phyloP scores from a whole-genome alignment of 2,113 vertebrate species.

The Eleginops maclovinus region DNA sequence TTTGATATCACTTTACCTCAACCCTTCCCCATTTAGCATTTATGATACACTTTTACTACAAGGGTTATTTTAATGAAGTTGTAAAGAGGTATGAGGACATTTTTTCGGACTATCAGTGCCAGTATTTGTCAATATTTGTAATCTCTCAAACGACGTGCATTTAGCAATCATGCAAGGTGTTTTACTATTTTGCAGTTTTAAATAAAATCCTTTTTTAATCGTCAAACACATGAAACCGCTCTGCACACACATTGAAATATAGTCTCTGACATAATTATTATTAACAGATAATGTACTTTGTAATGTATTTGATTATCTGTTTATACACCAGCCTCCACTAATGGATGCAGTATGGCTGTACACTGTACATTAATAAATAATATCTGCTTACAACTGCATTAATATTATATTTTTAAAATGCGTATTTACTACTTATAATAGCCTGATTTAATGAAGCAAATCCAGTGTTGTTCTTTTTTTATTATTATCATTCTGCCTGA shows the following conservation, averaged over 20 bases:
- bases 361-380: background rate
- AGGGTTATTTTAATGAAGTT: background rate
- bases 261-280: too few relatives aligned
- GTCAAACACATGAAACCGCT: too few relatives aligned
- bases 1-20: background rate
- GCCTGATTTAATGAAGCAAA: too few relatives aligned
- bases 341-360: background rate
- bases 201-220: too few relatives aligned
- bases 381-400: background rate
- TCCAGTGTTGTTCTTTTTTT: background rate
- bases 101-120: background rate
- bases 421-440: background rate
- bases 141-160: background rate
- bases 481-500: background rate
- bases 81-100: background rate
- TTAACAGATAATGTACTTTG: too few relatives aligned
- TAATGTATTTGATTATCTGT: background rate
- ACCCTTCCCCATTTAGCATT: background rate
- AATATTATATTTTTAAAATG: background rate
- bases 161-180: background rate
- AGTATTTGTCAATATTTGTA: background rate
- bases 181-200: background rate
- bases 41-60: background rate
- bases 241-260: too few relatives aligned
- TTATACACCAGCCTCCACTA: background rate